phyloP scores from a whole-genome alignment of 2,113 vertebrate genomes.

The Callionymus lyra region DNA sequence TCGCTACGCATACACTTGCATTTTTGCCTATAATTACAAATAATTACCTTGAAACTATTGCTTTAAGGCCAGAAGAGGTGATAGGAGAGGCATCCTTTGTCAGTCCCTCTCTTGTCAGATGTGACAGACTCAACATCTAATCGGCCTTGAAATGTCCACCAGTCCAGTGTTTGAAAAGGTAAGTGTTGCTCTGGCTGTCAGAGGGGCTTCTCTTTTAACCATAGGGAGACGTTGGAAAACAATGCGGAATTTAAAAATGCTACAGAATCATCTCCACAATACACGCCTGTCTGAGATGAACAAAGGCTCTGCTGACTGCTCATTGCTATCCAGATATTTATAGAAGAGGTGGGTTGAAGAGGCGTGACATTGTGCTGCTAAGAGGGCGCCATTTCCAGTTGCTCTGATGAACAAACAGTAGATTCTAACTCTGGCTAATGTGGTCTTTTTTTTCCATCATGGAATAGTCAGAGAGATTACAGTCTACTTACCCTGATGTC shows the following conservation, averaged over 20 bases:
- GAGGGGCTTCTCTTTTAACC: conserved; percentile 3
- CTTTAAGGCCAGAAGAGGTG: too few relatives aligned
- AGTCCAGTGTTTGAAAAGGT: conserved; percentile 35
- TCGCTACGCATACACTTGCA: too few relatives aligned
- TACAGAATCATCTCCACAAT: conserved; percentile 30
- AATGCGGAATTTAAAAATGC: conserved; percentile 49
- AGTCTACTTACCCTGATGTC: too few relatives aligned
- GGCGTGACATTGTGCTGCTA: too few relatives aligned
- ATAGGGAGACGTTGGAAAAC: conserved; percentile 27
- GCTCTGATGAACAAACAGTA: too few relatives aligned
- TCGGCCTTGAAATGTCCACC: conserved; percentile 24
- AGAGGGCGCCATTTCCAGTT: too few relatives aligned
- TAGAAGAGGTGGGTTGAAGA: conserved; percentile 12
- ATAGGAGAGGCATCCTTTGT: conserved; percentile 35
- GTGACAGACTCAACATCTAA: conserved; percentile 31
- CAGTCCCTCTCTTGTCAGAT: conserved; percentile 27
- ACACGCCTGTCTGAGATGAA: conserved; percentile 18
- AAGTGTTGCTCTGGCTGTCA: conserved; percentile 40
- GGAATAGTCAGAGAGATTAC: too few relatives aligned
- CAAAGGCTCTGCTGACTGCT: conserved; percentile 20
- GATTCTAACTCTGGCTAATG: too few relatives aligned
- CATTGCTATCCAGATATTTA: conserved; percentile 38
- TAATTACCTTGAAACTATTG: too few relatives aligned
- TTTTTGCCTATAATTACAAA: too few relatives aligned
- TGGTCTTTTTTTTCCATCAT: neutral